Evolutionary conservation across 2,888 invertebrate species (phyloP), one percentile per base, ranked within the genome.

Genomic region (Drosophila merina): DNA sequence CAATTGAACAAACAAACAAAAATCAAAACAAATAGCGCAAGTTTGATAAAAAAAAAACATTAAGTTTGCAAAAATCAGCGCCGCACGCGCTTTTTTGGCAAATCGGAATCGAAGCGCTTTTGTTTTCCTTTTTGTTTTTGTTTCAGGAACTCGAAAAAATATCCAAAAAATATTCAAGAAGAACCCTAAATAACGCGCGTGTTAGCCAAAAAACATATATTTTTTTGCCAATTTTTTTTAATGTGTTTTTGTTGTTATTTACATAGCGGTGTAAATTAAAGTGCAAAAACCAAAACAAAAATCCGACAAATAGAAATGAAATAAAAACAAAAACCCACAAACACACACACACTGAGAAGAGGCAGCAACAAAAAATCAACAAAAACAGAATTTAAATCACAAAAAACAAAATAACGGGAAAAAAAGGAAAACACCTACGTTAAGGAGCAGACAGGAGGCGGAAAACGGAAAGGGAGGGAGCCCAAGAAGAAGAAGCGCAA

Each of bases 1-100:
- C 64, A 63, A 78, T 74, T 68, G 59, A 70, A 60, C 57, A 36
- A 57, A 28, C 47, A 45, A 14, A 26, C 7, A 26, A 56, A 56
- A 36, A 56, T 36, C 48, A 56, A 56, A 56, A 56, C 55, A 55
- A 55, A 55, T 25, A 56, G 55, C 48, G 55, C 55, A 33, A 48
- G 48, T 44, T 25, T 44, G 9, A 20, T 44, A 44, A 55, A 38
- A 50, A 40, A 14, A 58, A 58, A 42, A 4, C 28, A 28, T 28
- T 5, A 40, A 40, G 20, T 44, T 25, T 44, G 44, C 44, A 44
- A 20, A 56, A 55, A 47, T 47, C 30, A 55, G 45, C 45, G 45
- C 54, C 44, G 45, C 54, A 54, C 54, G 54, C 54, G 54, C 45
- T 55, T 55, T 55, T 42, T 45, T 45, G 14, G 25, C 38, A 52